Percentiles rank a stretch among this genome's conserved stretches.
phyloP scores from a whole-genome alignment of 2,113 vertebrate genomes.

The Diphyllodes magnificus region DNA sequence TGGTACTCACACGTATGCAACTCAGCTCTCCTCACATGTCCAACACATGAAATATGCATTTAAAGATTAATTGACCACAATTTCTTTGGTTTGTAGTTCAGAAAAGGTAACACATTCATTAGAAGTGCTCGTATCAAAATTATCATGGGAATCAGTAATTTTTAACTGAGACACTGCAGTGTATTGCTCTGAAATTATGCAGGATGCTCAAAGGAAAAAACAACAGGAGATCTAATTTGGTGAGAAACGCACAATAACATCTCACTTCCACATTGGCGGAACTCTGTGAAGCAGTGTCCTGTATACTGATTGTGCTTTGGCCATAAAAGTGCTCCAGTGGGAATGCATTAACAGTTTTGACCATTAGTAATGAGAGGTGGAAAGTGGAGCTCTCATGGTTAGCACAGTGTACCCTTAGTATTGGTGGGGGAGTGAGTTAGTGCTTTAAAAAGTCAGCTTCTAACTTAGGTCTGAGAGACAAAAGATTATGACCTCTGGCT shows the following conservation, averaged over 20 bases:
- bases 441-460: not conserved
- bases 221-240: not conserved
- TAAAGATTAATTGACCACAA: not conserved
- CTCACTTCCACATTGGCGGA: not conserved
- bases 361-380: not conserved
- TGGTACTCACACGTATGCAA: not conserved
- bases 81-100: not conserved
- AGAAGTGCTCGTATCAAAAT: not conserved
- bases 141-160: not conserved
- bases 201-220: not conserved
- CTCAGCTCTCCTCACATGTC: not conserved
- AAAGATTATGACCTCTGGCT: not conserved
- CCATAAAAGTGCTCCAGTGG: not conserved
- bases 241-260: not conserved
- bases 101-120: not conserved
- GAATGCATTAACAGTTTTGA: not conserved
- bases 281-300: not conserved
- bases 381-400: not conserved
- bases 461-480: not conserved
- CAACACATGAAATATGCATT: not conserved
- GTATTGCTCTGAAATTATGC: not conserved
- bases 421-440: not conserved
- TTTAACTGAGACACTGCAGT: not conserved
- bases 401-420: not conserved
- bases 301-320: not conserved